Base-by-base conservation (phyloP, 1,140 invertebrate species). In the Bursaphelenchus mucronatus region DNA sequence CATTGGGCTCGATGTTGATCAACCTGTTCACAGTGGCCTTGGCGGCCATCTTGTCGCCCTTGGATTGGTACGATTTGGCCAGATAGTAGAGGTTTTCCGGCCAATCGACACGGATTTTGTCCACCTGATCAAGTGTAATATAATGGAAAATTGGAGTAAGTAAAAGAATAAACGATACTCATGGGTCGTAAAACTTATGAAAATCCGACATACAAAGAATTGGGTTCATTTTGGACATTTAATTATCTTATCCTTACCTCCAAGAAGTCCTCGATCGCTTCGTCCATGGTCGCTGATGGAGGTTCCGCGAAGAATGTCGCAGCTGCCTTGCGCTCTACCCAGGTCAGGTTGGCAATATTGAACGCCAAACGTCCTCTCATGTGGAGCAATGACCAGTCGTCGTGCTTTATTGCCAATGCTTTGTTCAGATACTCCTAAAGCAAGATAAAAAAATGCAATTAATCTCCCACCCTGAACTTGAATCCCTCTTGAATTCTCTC, bases 401-500 rank as follows among this genome's bases (percentile, higher is more conserved):
- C 68, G 40, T 76, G 78, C n/a, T 82, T 80, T 1, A 83, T 56
- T 19, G 66, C 65, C 49, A 83, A 78, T 2, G 82, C 82, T 64
- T 71, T 74, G 40, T 82, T 76, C 52, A 82, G 81, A 61, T 82
- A 81, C 50, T 82, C 81, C 81, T 82, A 81, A 50, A 83, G 81
- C 45, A 55, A n/a, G n/a, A 44, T 55, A 39, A 55, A 21, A n/a
- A 30, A 39, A n/a, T n/a, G 1, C n/a, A 39, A n/a, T 39, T 3
- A 44, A n/a, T 15, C n/a, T 6, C n/a, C n/a, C 4, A 21, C 61
- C 17, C 63, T 71, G 52, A 71, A 71, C 8, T 71, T 46, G 68
- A 74, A 82, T n/a, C 82, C 83, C 76, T 82, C 78, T 64, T 82
- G 74, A 61, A 83, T 83, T 69, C 82, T 82, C 17, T 80, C 80